Evolutionary conservation across 2,888 invertebrate genomes (phyloP), one percentile per base, ranked within the genome.

Genomic region (Thalpophila matura): DNA sequence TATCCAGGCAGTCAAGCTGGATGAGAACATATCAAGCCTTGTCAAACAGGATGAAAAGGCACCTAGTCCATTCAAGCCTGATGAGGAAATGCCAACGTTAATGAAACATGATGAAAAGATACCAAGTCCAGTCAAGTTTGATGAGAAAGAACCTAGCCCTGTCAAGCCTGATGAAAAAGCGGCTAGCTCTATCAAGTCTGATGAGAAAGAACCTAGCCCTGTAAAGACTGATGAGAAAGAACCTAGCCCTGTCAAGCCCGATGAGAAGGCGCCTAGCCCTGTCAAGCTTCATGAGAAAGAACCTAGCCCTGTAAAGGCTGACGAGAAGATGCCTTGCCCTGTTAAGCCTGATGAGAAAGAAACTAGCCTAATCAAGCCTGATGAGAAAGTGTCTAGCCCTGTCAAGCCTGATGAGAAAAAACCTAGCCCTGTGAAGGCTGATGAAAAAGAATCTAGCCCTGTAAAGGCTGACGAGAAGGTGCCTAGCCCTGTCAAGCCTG

Each of bases 91-190:
- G 12, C n/a, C 31, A 24, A 24, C 4, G 4, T 31, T 12, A 10
- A 9, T 18, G n/a, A 26, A 61, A n/a, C 24, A 1, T 12, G 54
- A 64, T 9, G 65, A 67, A 0, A 62, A 68, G 2, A 4, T n/a
- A 5, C 1, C 5, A 18, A 74, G 58, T 22, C 37, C 43, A 6
- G 47, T 24, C 3, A 26, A 55, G n/a, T 26, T 3, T 5, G 47
- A 47, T n/a, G 45, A 42, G 2, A 66, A 60, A 29, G 35, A n/a
- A 1, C 35, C 27, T 0, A 64, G 51, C 22, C 22, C 27, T 9
- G 33, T 9, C 5, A 20, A 26, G 10, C 12, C 12, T 1, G 29
- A 40, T 6, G 62, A 57, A 0, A 58, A 65, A 7, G 18, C 57
- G 0, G 63, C 42, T 24, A 27, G n/a, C n/a, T n/a, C 38, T 1